Evolutionary conservation across 2,113 vertebrate genomes (phyloP), one percentile per base, ranked within the genome.

Genomic region (Corythornis cristatus): DNA sequence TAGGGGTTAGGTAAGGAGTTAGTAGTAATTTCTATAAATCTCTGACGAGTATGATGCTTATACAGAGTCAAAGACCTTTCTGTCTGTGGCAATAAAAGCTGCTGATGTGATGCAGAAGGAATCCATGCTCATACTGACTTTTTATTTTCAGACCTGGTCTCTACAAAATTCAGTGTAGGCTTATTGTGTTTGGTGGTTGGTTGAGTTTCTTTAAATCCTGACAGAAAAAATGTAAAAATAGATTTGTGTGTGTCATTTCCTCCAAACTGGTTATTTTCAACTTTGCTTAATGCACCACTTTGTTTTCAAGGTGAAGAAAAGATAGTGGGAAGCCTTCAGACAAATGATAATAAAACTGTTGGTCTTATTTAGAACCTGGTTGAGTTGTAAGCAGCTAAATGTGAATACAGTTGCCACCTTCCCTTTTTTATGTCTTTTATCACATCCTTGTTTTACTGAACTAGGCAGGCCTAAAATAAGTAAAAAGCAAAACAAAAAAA

Each of bases 1-100:
- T 90, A 95, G 64, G 53, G 75, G 25, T 88, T 85, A 93, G 79
- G 45, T 76, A 64, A 93, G 84, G 29, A 81, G 12, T 65, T 87
- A 66, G 13, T 31, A 80, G 12, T 46, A 85, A 81, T 48, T 78
- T 93, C 43, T 89, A 5, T 89, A 91, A 94, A 89, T 89, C 68
- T 88, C 65, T 88, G 31, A 60, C 58, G 37, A 72, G n/a, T 54
- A 40, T 66, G 42, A 82, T 93, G 45, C n/a, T 86, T 73, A 18
- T 4, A 74, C 31, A 89, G 65, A 54, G 93, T 95, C 48, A 74
- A 86, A 79, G 64, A 79, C 26, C 43, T 92, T 91, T 74, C 19
- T 82, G 25, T 68, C 66, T 71, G 15, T 76, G 18, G 67, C 66
- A 22, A 58, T 62, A 85, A 94, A 86, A 88, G 31, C n/a, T 89